phyloP scores from a whole-genome alignment of 1,140 invertebrate genomes.

The Meloidogyne floridensis region DNA sequence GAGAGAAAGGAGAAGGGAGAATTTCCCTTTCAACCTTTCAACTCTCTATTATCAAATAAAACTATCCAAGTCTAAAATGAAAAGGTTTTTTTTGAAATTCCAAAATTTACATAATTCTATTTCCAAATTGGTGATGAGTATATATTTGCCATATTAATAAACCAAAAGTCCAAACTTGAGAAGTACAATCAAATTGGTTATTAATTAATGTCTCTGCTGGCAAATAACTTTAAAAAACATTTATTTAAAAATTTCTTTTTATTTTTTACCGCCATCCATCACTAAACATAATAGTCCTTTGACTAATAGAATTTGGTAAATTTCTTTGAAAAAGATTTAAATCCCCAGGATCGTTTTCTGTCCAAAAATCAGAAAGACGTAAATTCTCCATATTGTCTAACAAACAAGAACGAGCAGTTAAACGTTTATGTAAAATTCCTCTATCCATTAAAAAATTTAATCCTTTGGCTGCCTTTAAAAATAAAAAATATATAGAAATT shows the following conservation, averaged over 20 bases:
- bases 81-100: background rate
- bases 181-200: conserved; percentile 9
- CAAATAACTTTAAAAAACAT: conserved; percentile 17
- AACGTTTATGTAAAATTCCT: conserved; percentile 18
- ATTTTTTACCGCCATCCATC: conserved; percentile 21
- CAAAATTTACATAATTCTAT: conserved; percentile 23
- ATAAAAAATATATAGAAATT: background rate
- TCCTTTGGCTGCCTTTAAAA: conserved; percentile 16
- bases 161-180: conserved; percentile 22
- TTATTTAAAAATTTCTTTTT: background rate
- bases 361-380: conserved; percentile 19
- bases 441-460: conserved; percentile 18
- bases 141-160: conserved; percentile 25
- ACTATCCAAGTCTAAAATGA: background rate
- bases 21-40: no score
- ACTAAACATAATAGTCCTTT: conserved; percentile 13
- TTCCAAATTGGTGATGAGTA: conserved; percentile 25
- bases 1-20: no score
- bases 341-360: conserved; percentile 22
- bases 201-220: conserved; percentile 19
- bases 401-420: conserved; percentile 11
- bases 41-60: no score
- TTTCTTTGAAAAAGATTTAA: conserved; percentile 25
- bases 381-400: conserved; percentile 10
- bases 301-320: conserved; percentile 20